Base-by-base conservation (phyloP, 2,888 invertebrate genomes). In the Steinernema hermaphroditum region DNA sequence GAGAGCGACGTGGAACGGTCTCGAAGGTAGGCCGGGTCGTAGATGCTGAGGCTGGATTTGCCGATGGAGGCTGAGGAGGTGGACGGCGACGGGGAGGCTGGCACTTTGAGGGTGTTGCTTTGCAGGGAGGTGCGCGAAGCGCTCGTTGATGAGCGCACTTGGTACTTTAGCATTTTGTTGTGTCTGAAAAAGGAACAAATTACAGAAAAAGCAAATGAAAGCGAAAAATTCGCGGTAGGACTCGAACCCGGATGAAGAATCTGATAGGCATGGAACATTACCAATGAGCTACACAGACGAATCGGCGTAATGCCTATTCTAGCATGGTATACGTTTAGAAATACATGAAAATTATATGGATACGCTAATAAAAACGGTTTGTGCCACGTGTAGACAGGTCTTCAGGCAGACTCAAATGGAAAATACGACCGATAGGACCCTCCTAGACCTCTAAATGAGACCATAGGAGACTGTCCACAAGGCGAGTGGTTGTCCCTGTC, bases 1-100 rank as follows among this genome's bases (percentile, higher is more conserved):
- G 78, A 74, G 54, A 82, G 72, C 2, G 82, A 82, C 49, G 77
- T 82, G 68, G 80, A 80, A 2, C 81, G 76, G 50, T 72, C 73
- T 32, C 76, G 77, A 24, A 79, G 75, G 22, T 72, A 74, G 16
- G 79, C 75, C 8, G 77, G 76, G 46, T 79, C 78, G 50, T 76
- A 74, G 12, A 75, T 74, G 50, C 76, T 72, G 37, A 29, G 74
- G 69, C 50, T 70, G 69, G 16, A 43, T 41, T 4, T 74, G 75
- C 62, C 62, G 62, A 62, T 62, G 8, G 62, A 62, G 32, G 62
- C 27, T 44, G 74, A 44, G 32, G 68, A 69, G 22, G 70, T 46
- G 24, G 70, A 75, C 27, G 68, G 24, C 16, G 75, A 62, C 29
- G 68, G 37, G 2, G 41, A 43, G 34, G 69, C 22, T 2, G 62